Base-by-base conservation (phyloP, 2,113 vertebrate species). In the Scomber colias region DNA sequence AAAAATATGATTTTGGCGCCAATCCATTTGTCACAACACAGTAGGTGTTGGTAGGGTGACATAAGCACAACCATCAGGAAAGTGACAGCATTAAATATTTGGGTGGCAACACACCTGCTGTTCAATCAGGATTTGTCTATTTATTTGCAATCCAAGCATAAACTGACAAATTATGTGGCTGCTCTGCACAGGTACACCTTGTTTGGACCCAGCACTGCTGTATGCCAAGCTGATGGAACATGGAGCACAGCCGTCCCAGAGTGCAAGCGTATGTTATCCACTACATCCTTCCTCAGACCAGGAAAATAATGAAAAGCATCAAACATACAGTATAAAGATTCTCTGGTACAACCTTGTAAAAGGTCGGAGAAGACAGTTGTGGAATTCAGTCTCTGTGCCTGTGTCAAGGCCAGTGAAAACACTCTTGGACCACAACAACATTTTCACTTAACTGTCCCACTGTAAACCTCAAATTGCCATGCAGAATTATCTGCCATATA, bases 181-280 rank as follows among this genome's bases (percentile, higher is more conserved):
- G 84, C 69, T 67, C 31, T 91, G 74, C 71, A 31, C 88, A 99
- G 98, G 55, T 97, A 95, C 90, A 78, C 79, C 45, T 83, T 98
- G 2, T 75, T 68, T 4, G 98, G 98, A 78, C 64, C 89, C 6
- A 85, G 49, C 67, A 85, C 54, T 0, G 92, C 91, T 59, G 83
- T 89, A 60, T 99, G 98, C 72, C 95, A 90, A 15, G 87, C 91
- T 59, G 90, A 94, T 62, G 96, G 95, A 19, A 92, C 69, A 15
- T 98, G 97, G 98, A 97, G 93, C 31, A 62, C 80, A 8, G 17
- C 31, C 3, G 3, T 72, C 6, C 97, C 96, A 1, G 54, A 80
- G 53, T 99, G 98, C 76, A 69, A 84, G 46, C 68, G 98, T 99
- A 96, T 0, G 96, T 93, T 12, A 55, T 44, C 27, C 9, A 40